Evolutionary conservation across 2,888 invertebrate species (phyloP).

Genomic region (Drosophila algonquin): DNA sequence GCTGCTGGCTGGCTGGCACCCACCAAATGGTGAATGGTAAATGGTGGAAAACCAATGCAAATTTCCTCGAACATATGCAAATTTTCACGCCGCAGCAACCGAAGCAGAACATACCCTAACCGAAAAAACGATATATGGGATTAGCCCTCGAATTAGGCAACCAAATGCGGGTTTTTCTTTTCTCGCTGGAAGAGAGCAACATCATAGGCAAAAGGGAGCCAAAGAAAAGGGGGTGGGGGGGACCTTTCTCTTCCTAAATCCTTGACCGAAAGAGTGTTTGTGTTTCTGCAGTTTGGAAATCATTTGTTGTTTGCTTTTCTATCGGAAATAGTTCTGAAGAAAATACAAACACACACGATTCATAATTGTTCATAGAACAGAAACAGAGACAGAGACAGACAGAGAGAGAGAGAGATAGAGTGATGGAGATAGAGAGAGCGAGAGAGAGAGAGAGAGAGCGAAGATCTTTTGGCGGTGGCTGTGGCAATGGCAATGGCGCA

Average conservation of each 20-base stretch:
- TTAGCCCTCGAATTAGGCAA: neutral
- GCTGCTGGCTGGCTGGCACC: slow-evolving; percentile 1
- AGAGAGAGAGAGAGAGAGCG: slow-evolving; percentile 20
- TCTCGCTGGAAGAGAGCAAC: neutral
- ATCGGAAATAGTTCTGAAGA: slow-evolving; percentile 24
- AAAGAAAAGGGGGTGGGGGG: neutral
- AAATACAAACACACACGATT: slow-evolving; percentile 21
- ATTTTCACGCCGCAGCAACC: slow-evolving; percentile 63
- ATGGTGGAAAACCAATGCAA: slow-evolving; percentile 41
- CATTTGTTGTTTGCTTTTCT: neutral
- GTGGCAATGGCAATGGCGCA: slow-evolving; percentile 67
- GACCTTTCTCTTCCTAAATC: too few relatives aligned
- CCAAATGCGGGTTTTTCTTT: neutral
- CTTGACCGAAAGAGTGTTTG: neutral
- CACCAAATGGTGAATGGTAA: slow-evolving; percentile 37
- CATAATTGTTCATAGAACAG: slow-evolving; percentile 33
- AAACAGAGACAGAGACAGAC: too few relatives aligned
- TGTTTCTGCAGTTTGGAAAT: neutral
- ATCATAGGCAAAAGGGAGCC: neutral
- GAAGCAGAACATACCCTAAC: slow-evolving; percentile 1
- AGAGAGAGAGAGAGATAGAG: neutral
- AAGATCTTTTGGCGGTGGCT: neutral
- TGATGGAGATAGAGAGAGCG: slow-evolving; percentile 17
- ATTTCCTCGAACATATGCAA: slow-evolving; percentile 72
- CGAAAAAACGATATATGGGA: neutral